These are phyloP conservation scores for Diacarnus erythraeanus DNA, from an alignment of 37 sponge, comb jelly and placozoan genomes.

Conservation along the genomic window DNA sequence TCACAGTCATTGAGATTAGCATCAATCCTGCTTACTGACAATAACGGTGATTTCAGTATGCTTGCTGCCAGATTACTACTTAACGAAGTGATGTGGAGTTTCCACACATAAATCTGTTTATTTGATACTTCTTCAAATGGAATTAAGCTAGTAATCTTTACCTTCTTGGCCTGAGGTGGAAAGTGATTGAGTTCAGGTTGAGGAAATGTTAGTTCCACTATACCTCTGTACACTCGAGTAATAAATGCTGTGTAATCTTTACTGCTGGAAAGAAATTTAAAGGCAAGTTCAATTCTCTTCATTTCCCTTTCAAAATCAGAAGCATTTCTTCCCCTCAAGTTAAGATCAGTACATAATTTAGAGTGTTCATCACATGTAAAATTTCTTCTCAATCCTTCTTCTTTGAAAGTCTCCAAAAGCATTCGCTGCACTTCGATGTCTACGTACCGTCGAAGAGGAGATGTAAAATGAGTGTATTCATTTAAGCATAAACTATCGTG, in stretches of 20 bases:
- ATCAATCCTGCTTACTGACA: background rate
- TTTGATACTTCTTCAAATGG: background rate
- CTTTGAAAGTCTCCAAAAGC: background rate
- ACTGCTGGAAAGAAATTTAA: conserved; percentile 16
- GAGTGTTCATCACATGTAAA: background rate
- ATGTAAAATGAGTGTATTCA: conserved; percentile 70
- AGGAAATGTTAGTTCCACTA: conserved; percentile 17
- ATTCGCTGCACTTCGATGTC: conserved; percentile 63
- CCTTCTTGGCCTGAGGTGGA: background rate
- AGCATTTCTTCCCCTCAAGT: conserved; percentile 19
- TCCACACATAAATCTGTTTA: background rate
- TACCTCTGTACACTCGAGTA: background rate
- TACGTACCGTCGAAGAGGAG: conserved; percentile 67
- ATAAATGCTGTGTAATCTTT: conserved; percentile 12
- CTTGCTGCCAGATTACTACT: background rate
- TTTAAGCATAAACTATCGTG: conserved; percentile 42
- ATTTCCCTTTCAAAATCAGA: conserved; percentile 36
- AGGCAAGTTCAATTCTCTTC: conserved; percentile 7
- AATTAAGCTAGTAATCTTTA: background rate
- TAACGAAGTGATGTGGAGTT: background rate
- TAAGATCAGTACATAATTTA: conserved; percentile 22
- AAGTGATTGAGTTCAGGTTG: background rate
- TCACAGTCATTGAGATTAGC: background rate
- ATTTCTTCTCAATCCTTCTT: background rate
- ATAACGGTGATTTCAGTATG: background rate